Percentiles rank a stretch among this genome's conserved stretches.
These are phyloP conservation scores for Drosophila pseudotakahashii DNA, from an alignment of 2,888 invertebrate species.

Conservation along the genomic window DNA sequence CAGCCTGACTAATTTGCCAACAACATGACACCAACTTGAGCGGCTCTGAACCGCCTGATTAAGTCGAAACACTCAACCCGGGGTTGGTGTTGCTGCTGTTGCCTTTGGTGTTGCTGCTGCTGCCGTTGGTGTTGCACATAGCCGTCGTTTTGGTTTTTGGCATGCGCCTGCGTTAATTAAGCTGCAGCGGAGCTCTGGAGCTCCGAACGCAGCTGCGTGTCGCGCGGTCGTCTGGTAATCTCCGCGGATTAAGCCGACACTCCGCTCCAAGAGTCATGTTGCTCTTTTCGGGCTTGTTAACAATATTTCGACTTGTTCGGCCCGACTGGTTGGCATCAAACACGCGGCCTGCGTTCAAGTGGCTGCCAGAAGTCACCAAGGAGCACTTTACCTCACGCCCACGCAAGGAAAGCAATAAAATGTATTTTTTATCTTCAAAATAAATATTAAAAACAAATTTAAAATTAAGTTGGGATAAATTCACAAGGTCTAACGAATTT, in stretches of 20 bases:
- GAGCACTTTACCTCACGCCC: conserved; percentile 29
- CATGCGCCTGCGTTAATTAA: conserved; percentile 75
- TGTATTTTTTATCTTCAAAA: no score
- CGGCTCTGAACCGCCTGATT: conserved; percentile 61
- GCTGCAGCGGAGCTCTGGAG: conserved; percentile 47
- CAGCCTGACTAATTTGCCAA: conserved; percentile 70
- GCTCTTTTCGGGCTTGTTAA: conserved; percentile 75
- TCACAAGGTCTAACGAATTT: no score
- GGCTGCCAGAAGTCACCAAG: conserved; percentile 44
- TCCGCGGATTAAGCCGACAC: conserved; percentile 76
- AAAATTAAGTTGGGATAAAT: no score
- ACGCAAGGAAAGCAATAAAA: neutral
- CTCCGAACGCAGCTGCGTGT: conserved; percentile 50
- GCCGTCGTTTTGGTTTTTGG: conserved; percentile 60
- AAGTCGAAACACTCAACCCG: conserved; percentile 67
- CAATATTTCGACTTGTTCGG: conserved; percentile 70
- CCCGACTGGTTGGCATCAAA: conserved; percentile 40
- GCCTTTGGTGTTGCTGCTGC: neutral
- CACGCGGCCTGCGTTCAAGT: conserved; percentile 69
- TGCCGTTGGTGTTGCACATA: conserved; percentile 16
- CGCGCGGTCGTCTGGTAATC: conserved; percentile 68
- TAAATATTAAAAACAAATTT: no score
- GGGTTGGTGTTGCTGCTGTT: conserved; percentile 18
- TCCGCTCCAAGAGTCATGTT: conserved; percentile 68
- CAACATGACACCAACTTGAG: conserved; percentile 70